Evolutionary conservation across 2,797 vertebrate species (phyloP).

Genomic region (Falco berigora): DNA sequence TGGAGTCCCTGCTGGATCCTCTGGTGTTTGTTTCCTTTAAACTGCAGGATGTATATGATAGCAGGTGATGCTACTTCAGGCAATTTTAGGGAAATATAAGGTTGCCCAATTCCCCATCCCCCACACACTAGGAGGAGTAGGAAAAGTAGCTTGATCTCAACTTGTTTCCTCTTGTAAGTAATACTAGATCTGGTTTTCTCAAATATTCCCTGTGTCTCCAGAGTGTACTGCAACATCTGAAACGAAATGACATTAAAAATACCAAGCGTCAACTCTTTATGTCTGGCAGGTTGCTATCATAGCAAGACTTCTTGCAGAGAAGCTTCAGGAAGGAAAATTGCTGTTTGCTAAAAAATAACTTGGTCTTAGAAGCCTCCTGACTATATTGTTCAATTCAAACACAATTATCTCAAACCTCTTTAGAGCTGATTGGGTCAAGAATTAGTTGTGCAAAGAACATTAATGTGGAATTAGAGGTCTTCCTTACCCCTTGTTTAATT

Average conservation of each 20-base stretch:
- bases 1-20: background rate
- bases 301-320: background rate
- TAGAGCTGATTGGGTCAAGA: background rate
- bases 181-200: background rate
- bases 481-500: background rate
- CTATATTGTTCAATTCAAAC: background rate
- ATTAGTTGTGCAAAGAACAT: background rate
- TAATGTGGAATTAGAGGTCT: background rate
- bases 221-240: background rate
- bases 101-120: background rate
- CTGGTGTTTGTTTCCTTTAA: background rate
- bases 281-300: background rate
- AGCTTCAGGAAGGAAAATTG: background rate
- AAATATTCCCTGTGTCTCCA: background rate
- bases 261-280: background rate
- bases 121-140: background rate
- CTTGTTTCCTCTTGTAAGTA: background rate
- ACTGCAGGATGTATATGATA: background rate
- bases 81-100: background rate
- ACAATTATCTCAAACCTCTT: background rate
- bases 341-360: background rate
- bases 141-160: background rate
- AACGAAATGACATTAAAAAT: background rate
- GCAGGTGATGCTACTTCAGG: background rate
- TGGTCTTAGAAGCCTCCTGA: background rate